Evolutionary conservation across 2,113 vertebrate species (phyloP).

Genomic region (Leuciscus idus): DNA sequence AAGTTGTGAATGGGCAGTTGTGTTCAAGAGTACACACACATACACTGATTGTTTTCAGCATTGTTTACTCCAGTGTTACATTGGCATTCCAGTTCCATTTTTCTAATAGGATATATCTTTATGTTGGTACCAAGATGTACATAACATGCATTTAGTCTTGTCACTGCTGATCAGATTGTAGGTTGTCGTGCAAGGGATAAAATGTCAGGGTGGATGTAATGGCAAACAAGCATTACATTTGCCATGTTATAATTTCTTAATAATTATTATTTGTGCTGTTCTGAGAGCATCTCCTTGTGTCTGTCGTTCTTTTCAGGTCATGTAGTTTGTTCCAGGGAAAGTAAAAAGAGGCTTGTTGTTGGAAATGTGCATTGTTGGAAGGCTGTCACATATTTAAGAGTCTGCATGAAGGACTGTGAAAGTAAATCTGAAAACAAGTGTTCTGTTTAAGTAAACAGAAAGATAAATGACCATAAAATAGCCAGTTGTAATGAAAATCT

Average conservation of each 20-base stretch:
- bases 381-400: not conserved
- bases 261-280: no score
- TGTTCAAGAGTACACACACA: not conserved
- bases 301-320: not conserved
- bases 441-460: not conserved
- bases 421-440: conserved; percentile 1
- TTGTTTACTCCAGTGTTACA: not conserved
- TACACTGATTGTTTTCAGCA: not conserved
- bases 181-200: not conserved
- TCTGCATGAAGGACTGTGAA: not conserved
- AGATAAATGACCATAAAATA: not conserved
- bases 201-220: not conserved
- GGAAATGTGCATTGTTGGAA: not conserved
- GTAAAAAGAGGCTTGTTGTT: not conserved
- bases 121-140: not conserved
- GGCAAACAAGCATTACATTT: not conserved
- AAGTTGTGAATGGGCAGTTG: not conserved
- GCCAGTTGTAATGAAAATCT: not conserved
- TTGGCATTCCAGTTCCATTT: no score
- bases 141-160: not conserved
- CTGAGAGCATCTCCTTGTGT: not conserved
- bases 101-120: not conserved
- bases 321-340: not conserved
- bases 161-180: not conserved
- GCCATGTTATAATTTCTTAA: not conserved